These are phyloP conservation scores for Brachypodius melanocephalos DNA, from an alignment of 2,113 vertebrate species.

Conservation along the genomic window DNA sequence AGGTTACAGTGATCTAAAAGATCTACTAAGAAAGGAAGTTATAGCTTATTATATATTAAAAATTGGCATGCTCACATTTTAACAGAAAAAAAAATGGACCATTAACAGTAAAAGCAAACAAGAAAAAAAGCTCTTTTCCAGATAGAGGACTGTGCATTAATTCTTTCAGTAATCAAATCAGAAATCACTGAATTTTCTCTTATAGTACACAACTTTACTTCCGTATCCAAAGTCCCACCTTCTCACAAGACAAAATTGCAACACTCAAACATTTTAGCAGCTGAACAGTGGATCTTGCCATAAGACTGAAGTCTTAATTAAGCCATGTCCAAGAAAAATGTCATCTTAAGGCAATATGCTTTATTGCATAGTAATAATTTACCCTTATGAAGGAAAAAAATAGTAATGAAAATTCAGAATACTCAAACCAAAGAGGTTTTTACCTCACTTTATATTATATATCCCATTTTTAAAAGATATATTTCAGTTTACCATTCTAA, in stretches of 20 bases:
- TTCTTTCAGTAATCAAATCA: not conserved
- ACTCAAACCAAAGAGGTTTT: not conserved
- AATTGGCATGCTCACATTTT: not conserved
- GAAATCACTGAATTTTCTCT: not conserved
- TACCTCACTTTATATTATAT: not conserved
- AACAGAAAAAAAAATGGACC: not conserved
- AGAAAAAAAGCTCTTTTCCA: not conserved
- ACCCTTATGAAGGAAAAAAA: not conserved
- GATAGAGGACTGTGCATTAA: not conserved
- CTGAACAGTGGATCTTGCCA: not conserved
- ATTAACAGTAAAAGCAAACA: not conserved
- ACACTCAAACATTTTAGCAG: not conserved
- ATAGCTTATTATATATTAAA: not conserved
- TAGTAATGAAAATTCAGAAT: not conserved
- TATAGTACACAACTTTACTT: not conserved
- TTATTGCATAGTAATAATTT: not conserved
- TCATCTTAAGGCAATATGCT: not conserved
- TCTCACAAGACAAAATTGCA: not conserved
- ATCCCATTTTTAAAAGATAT: accelerated
- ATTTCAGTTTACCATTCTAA: not conserved
- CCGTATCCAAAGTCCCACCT: not conserved
- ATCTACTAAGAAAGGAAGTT: not conserved
- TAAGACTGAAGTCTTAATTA: not conserved
- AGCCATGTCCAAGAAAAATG: not conserved
- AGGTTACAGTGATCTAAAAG: not conserved